Conservation (phyloP, 2,797 vertebrate genomes). For the Alectoris magna region DNA sequence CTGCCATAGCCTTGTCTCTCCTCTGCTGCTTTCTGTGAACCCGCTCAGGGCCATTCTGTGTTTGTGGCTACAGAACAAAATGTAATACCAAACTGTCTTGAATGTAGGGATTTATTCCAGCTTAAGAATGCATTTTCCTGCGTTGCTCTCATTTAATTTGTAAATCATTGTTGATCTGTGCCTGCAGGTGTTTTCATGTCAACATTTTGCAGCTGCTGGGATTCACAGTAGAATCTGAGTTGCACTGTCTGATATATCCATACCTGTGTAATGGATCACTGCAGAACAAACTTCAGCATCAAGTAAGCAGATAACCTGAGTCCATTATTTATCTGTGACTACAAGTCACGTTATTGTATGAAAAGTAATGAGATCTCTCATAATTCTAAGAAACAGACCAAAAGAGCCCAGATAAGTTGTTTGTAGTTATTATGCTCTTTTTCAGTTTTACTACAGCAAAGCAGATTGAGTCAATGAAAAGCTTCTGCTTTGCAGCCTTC, state of each 20-base stretch:
- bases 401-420: background rate
- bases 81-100: background rate
- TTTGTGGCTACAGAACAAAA: background rate
- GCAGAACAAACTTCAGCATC: slow-evolving; percentile 73
- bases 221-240: slow-evolving; percentile 72
- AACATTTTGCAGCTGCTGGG: slow-evolving; percentile 80
- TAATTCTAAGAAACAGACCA: background rate
- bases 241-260: slow-evolving; percentile 76
- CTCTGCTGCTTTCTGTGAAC: background rate
- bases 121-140: background rate
- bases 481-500: background rate
- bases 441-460: background rate
- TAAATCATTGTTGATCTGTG: background rate
- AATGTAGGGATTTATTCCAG: background rate
- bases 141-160: background rate
- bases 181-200: slow-evolving; percentile 78
- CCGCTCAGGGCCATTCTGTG: background rate
- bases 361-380: background rate
- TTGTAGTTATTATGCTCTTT: background rate
- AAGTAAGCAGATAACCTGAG: slow-evolving; percentile 53
- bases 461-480: background rate
- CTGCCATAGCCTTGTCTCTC: background rate
- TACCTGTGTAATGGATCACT: slow-evolving; percentile 81
- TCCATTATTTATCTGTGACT: background rate
- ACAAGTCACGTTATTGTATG: background rate